phyloP scores from a whole-genome alignment of 2,888 invertebrate species.

The Saturnia japonica region DNA sequence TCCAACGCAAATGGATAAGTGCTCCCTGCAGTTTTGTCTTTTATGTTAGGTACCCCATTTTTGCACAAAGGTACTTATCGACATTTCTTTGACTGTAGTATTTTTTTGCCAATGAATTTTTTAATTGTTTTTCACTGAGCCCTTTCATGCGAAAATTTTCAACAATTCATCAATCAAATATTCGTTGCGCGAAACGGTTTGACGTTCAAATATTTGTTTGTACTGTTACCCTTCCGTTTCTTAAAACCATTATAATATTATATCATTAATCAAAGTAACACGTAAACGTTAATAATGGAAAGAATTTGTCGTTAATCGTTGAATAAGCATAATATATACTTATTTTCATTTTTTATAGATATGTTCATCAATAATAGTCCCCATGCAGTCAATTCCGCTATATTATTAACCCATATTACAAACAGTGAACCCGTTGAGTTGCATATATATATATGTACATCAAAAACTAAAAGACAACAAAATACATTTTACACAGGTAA shows the following conservation, averaged over 20 bases:
- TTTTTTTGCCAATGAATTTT: constrained; percentile 59
- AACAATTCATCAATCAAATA: constrained; percentile 68
- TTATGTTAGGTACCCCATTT: constrained; percentile 51
- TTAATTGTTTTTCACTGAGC: constrained; percentile 67
- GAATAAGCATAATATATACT: not conserved
- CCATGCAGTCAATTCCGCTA: not conserved
- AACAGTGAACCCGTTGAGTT: not conserved
- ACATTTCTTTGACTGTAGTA: constrained; percentile 50
- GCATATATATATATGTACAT: not conserved
- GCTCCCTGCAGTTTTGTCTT: constrained; percentile 53
- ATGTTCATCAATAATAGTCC: not conserved
- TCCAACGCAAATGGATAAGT: constrained; percentile 58
- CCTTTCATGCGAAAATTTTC: constrained; percentile 58
- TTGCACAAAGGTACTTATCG: constrained; percentile 44
- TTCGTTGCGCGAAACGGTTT: constrained; percentile 63
- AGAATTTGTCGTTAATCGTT: not conserved
- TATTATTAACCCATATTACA: not conserved
- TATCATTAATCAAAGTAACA: constrained; percentile 55
- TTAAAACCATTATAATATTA: not conserved
- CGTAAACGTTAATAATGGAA: constrained; percentile 22
- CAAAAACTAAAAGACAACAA: not conserved
- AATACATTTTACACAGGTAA: no score
- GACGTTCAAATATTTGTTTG: constrained; percentile 41
- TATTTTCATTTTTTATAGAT: not conserved
- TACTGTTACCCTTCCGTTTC: constrained; percentile 37